Percentiles rank a stretch among this genome's conserved stretches.
phyloP scores from a whole-genome alignment of 2,797 vertebrate genomes.

The Darevskia nairensis region DNA sequence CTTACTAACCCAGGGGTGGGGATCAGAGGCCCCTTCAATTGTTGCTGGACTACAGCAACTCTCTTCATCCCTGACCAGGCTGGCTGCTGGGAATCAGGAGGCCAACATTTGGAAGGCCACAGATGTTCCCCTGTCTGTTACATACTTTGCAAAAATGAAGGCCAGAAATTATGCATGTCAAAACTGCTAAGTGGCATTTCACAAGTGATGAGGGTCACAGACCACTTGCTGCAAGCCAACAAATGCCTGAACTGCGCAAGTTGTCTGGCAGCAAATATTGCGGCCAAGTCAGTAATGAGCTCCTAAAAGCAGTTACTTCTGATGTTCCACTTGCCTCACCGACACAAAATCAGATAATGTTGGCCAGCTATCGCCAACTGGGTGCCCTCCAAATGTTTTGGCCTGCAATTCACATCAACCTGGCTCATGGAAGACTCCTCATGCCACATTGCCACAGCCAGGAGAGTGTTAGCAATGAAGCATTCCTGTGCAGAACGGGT shows the following conservation, averaged over 20 bases:
- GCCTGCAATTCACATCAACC: too few species aligned
- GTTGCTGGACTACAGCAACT: too few species aligned
- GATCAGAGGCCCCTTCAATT: too few species aligned
- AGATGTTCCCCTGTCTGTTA: not conserved
- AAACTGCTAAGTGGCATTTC: not conserved
- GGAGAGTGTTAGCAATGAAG: not conserved
- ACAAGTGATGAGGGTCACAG: not conserved
- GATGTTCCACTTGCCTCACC: not conserved
- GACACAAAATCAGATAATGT: not conserved
- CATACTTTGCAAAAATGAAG: not conserved
- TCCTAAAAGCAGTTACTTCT: not conserved
- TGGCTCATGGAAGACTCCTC: not conserved
- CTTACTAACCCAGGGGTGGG: not conserved
- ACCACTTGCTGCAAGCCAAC: not conserved
- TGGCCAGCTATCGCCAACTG: too few species aligned
- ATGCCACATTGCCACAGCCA: fast-evolving
- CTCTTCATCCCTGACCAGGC: too few species aligned
- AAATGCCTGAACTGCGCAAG: not conserved
- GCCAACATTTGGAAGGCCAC: not conserved
- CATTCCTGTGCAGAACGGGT: not conserved
- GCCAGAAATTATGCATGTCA: not conserved
- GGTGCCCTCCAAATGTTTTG: too few species aligned
- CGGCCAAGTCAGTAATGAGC: too few species aligned
- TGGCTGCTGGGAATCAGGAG: not conserved
- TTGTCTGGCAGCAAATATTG: too few species aligned